Evolutionary conservation across 92 coral and sea anemone genomes (phyloP).

Genomic region (Palythoa heliodiscus): DNA sequence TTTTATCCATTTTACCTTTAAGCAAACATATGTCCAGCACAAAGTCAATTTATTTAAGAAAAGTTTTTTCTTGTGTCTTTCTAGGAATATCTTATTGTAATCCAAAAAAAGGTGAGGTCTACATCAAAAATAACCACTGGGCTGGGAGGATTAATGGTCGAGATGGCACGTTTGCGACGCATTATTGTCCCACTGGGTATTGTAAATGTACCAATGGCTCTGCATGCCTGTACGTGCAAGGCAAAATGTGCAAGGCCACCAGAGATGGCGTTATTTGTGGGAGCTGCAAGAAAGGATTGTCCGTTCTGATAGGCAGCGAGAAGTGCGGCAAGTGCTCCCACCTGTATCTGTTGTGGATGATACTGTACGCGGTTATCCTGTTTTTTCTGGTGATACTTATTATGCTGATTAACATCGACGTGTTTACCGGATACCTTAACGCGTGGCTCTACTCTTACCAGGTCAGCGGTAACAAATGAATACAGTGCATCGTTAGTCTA

Average conservation of each 20-base stretch:
- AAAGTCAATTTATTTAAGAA: too few species aligned
- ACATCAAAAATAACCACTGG: conserved; percentile 80
- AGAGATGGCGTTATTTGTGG: conserved; percentile 86
- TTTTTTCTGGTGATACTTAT: conserved; percentile 54
- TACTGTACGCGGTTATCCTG: conserved; percentile 54
- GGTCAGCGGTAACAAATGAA: conserved; percentile 21
- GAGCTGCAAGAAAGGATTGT: conserved; percentile 56
- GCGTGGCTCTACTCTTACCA: conserved; percentile 76
- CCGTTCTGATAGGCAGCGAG: conserved; percentile 73
- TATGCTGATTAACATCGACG: conserved; percentile 75
- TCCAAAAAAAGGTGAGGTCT: conserved; percentile 48
- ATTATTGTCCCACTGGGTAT: conserved; percentile 74
- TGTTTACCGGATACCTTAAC: conserved; percentile 63
- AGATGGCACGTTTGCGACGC: conserved; percentile 50
- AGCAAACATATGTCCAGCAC: too few species aligned
- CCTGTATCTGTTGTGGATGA: conserved; percentile 61
- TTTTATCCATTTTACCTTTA: too few species aligned
- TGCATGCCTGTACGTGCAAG: conserved; percentile 47
- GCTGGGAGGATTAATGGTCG: conserved; percentile 67
- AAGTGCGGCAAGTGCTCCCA: conserved; percentile 62
- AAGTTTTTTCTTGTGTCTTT: background rate
- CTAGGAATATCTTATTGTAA: conserved; percentile 73
- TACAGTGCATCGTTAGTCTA: too few species aligned
- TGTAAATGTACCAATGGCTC: conserved; percentile 52
- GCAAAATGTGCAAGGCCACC: conserved; percentile 59